These are phyloP conservation scores for Stenichneumon culpator DNA, from an alignment of 2,888 invertebrate genomes.

Conservation along the genomic window DNA sequence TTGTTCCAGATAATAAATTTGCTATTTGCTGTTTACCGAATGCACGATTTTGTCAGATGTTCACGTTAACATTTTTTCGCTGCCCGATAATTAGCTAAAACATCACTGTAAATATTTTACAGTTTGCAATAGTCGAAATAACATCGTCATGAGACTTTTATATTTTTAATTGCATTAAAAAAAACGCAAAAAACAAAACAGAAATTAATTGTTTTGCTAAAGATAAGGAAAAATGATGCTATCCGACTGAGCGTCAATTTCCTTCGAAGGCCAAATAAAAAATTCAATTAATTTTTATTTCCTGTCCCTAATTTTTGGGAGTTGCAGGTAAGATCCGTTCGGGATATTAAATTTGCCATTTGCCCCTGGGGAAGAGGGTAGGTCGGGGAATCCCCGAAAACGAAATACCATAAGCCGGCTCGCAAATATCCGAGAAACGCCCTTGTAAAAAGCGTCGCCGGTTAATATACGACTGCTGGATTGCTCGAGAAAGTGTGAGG, in stretches of 20 bases:
- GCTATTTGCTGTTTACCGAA: background rate
- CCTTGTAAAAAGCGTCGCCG: constrained; percentile 3
- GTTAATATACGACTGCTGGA: constrained; percentile 22
- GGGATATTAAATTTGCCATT: background rate
- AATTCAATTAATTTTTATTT: background rate
- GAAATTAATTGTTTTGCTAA: too few relatives aligned
- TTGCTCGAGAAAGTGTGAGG: constrained; percentile 47
- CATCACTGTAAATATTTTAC: too few relatives aligned
- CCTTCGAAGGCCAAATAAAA: background rate
- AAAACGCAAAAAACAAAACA: too few relatives aligned
- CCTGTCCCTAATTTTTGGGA: background rate
- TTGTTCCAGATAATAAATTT: too few relatives aligned
- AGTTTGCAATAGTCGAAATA: too few relatives aligned
- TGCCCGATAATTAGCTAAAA: too few relatives aligned
- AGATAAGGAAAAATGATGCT: background rate
- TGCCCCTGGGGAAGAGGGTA: background rate
- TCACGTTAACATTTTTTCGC: too few relatives aligned
- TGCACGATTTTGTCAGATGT: background rate
- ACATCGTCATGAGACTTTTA: too few relatives aligned
- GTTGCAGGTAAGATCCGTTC: background rate
- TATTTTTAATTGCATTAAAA: too few relatives aligned
- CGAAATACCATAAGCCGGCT: background rate
- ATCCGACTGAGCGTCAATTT: background rate
- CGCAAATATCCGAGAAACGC: background rate
- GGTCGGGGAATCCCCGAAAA: background rate